These are phyloP conservation scores for Megaceryle alcyon DNA, from an alignment of 2,797 vertebrate genomes.

Conservation along the genomic window DNA sequence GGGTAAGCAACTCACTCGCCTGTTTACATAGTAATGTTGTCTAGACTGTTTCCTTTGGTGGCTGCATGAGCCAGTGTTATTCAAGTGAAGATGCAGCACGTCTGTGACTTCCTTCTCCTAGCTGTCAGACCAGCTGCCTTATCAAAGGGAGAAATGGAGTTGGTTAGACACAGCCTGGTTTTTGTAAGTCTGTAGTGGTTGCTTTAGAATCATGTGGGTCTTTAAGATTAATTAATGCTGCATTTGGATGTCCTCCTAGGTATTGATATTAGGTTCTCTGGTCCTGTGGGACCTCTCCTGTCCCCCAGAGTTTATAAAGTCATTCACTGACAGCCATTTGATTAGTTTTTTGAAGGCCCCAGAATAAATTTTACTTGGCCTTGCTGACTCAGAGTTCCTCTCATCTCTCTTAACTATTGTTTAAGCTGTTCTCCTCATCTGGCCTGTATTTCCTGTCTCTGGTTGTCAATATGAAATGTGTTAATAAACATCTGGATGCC, in stretches of 20 bases:
- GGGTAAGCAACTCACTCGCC: neutral
- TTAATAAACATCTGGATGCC: constrained; percentile 64
- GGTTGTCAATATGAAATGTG: neutral
- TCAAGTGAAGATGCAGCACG: neutral
- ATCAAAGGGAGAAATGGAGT: neutral
- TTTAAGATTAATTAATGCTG: neutral
- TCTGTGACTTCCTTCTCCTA: neutral
- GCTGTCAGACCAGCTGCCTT: neutral
- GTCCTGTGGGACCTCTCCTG: neutral
- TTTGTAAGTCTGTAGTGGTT: neutral
- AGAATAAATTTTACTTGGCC: neutral
- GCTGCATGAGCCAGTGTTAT: fast-evolving
- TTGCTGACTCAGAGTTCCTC: constrained; percentile 4
- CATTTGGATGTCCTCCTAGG: neutral
- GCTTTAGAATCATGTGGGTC: neutral
- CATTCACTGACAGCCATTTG: neutral
- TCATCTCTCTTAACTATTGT: constrained; percentile 14
- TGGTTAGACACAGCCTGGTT: neutral
- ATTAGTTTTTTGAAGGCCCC: neutral
- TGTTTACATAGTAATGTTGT: fast-evolving
- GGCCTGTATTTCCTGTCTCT: constrained; percentile 64
- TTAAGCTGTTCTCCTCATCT: constrained; percentile 50
- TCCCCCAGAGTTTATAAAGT: neutral
- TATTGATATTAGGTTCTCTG: neutral
- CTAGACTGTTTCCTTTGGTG: neutral